These are phyloP conservation scores for Thereva nobilitata DNA, from an alignment of 2,888 invertebrate genomes.

Conservation along the genomic window DNA sequence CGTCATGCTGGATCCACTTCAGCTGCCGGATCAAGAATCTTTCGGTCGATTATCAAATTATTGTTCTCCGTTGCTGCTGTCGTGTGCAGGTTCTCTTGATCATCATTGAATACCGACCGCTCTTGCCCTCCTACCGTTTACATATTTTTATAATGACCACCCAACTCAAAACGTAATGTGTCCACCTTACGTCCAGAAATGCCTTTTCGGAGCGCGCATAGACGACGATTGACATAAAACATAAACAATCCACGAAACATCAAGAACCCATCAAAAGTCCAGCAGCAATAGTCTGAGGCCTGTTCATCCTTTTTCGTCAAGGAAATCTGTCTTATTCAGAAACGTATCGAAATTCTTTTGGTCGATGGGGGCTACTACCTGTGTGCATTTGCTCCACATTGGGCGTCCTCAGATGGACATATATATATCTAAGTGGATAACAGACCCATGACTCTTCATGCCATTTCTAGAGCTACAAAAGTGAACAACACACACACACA, in stretches of 20 bases:
- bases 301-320: no score
- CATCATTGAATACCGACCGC: slow-evolving; percentile 2
- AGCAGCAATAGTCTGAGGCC: no score
- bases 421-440: no score
- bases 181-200: slow-evolving; percentile 4
- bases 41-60: slow-evolving; percentile 25
- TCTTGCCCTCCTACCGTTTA: slow-evolving; percentile 1
- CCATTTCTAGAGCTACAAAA: not conserved
- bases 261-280: no score
- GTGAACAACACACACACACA: not conserved
- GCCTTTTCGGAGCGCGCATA: not conserved
- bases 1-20: slow-evolving; percentile 6
- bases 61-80: slow-evolving; percentile 3
- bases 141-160: slow-evolving; percentile 32
- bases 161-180: slow-evolving; percentile 9
- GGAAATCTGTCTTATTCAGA: no score
- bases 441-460: slow-evolving; percentile 23
- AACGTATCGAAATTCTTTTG: no score
- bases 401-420: no score
- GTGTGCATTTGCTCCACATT: no score
- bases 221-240: not conserved
- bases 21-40: slow-evolving; percentile 23
- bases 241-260: slow-evolving; percentile 1
- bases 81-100: not conserved
- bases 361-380: no score